A percentile compares a stretch with the other conserved stretches of the same genome.
These are phyloP conservation scores for Odocoileus hemionus DNA, from an alignment of 2,113 vertebrate species.

Conservation along the genomic window DNA sequence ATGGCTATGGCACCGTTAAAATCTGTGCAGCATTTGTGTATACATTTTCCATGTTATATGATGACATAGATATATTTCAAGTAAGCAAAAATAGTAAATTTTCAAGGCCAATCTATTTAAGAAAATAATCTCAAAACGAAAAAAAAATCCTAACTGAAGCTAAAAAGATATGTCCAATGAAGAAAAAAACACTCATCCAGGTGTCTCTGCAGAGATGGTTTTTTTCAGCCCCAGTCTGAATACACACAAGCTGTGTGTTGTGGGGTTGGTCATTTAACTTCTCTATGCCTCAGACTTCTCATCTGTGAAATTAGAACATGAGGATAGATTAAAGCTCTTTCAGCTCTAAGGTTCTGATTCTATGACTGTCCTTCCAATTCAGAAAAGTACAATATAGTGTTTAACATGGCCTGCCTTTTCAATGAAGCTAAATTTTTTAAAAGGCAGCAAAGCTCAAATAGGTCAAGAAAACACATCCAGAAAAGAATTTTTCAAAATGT, in stretches of 20 bases:
- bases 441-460: background rate
- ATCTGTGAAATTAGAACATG: constrained; percentile 26
- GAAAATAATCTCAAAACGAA: background rate
- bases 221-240: background rate
- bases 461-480: background rate
- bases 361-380: background rate
- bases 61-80: background rate
- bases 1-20: background rate
- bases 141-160: background rate
- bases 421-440: background rate
- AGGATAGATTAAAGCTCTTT: background rate
- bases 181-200: background rate
- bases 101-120: background rate
- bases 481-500: background rate
- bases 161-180: background rate
- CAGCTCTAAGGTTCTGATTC: background rate
- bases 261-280: background rate
- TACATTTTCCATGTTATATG: too few species aligned
- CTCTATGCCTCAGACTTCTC: background rate
- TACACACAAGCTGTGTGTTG: background rate
- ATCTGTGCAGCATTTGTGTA: background rate
- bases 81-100: background rate
- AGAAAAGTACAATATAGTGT: background rate
- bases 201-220: background rate
- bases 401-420: background rate